Percentiles rank a stretch among this genome's conserved stretches.
Conservation (phyloP, 2,797 vertebrate genomes). For the Takifugu ocellatus region DNA sequence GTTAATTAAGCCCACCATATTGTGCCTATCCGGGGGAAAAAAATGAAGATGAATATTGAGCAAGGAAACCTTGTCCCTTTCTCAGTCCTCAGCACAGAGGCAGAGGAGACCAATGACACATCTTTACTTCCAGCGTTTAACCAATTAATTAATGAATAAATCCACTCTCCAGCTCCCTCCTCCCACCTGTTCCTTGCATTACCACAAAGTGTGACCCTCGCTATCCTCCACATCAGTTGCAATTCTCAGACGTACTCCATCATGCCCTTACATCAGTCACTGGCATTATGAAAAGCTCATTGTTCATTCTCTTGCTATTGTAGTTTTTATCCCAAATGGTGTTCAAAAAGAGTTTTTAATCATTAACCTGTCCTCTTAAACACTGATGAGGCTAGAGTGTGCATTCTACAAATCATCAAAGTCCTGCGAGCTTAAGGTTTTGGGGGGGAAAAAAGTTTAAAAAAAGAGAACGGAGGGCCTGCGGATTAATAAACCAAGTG, state of each 20-base stretch:
- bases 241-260: conserved; percentile 85
- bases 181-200: conserved; percentile 64
- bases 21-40: conserved; percentile 96
- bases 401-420: conserved; percentile 61
- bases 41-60: conserved; percentile 98
- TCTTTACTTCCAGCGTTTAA: conserved; percentile 93
- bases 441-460: not conserved
- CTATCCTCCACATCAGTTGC: conserved; percentile 82
- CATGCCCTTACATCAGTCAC: conserved; percentile 55
- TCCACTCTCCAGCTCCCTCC: conserved; percentile 82
- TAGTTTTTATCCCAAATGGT: conserved; percentile 10
- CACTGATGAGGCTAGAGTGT: conserved; percentile 33
- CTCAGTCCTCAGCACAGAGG: conserved; percentile 85
- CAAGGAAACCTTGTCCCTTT: conserved; percentile 91
- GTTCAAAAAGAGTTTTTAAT: conserved; percentile 10
- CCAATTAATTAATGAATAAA: conserved; percentile 92
- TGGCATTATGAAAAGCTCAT: conserved; percentile 73
- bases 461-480: conserved; percentile 31
- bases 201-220: conserved; percentile 80
- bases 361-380: conserved; percentile 34
- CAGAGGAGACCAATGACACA: conserved; percentile 90
- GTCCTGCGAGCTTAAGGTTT: conserved; percentile 32
- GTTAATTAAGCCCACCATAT: conserved; percentile 99
- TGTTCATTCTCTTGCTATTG: conserved; percentile 23
- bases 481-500: conserved; percentile 78